A percentile compares a stretch with the other conserved stretches of the same genome.
Evolutionary conservation across 2,113 vertebrate genomes (phyloP).

Genomic region (Oxyura jamaicensis): DNA sequence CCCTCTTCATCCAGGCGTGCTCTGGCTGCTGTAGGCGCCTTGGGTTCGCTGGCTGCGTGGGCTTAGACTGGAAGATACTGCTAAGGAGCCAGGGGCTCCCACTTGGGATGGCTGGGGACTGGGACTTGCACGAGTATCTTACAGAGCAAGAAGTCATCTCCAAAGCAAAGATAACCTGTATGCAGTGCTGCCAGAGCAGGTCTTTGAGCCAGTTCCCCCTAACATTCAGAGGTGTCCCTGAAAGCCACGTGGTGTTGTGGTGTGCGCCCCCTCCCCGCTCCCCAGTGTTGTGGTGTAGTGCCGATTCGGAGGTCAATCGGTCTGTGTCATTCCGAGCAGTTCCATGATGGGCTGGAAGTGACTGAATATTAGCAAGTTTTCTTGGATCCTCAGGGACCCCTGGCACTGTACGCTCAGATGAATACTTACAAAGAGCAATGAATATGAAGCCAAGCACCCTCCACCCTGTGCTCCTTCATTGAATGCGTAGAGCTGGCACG

Average conservation of each 20-base stretch:
- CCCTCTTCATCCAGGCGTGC: background rate
- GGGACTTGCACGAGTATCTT: background rate
- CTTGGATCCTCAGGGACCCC: background rate
- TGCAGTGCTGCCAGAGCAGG: background rate
- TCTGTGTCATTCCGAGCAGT: background rate
- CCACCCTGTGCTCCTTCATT: background rate
- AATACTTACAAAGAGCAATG: background rate
- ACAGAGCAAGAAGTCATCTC: background rate
- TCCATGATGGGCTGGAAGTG: background rate
- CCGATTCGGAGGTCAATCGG: background rate
- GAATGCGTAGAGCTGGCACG: too few species aligned
- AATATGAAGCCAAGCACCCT: background rate
- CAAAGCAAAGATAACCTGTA: background rate
- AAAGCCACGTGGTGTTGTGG: background rate
- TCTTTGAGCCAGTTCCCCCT: background rate
- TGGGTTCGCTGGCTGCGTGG: background rate
- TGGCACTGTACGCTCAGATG: background rate
- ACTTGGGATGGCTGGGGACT: background rate
- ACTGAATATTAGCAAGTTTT: background rate
- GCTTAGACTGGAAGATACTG: background rate
- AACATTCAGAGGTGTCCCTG: background rate
- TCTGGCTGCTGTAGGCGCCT: background rate
- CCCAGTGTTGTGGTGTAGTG: background rate
- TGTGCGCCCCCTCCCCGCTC: accelerated
- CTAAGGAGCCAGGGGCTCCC: background rate